Evolutionary conservation across 1,140 invertebrate genomes (phyloP).

Genomic region (Zelostemma sp.): DNA sequence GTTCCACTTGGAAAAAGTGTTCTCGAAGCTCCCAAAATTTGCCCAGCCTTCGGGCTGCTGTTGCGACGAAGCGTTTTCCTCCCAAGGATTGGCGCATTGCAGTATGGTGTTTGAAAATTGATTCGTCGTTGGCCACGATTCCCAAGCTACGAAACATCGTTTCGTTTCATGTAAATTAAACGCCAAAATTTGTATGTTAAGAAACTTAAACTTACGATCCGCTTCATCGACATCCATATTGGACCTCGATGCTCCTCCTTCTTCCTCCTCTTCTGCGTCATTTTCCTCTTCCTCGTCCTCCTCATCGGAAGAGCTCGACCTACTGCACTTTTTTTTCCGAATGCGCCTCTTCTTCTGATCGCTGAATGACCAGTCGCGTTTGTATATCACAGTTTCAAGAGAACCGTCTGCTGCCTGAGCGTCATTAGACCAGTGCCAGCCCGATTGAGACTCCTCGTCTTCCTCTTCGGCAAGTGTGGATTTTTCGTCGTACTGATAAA

Average conservation of each 20-base stretch:
- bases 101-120: constrained; percentile 33
- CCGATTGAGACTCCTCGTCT: not conserved
- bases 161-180: constrained; percentile 8
- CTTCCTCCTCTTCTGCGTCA: constrained; percentile 6
- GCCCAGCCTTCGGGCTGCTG: constrained; percentile 61
- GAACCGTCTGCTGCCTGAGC: constrained; percentile 7
- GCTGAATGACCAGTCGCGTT: constrained; percentile 41
- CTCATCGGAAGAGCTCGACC: constrained; percentile 68
- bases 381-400: constrained; percentile 65
- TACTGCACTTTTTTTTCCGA: constrained; percentile 47
- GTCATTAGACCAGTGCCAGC: not conserved
- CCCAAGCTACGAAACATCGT: constrained; percentile 51
- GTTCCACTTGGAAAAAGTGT: constrained; percentile 7
- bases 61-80: constrained; percentile 42
- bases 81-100: constrained; percentile 60
- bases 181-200: constrained; percentile 1
- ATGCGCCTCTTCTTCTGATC: not conserved
- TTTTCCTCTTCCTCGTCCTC: constrained; percentile 60
- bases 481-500: constrained; percentile 1
- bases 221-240: constrained; percentile 69
- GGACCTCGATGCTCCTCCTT: not conserved
- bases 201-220: constrained; percentile 60
- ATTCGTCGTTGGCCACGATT: constrained; percentile 33
- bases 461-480: not conserved
- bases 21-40: constrained; percentile 64